Evolutionary conservation across 1,140 invertebrate genomes (phyloP), one percentile per base, ranked within the genome.

Genomic region (Oppia nitens): DNA sequence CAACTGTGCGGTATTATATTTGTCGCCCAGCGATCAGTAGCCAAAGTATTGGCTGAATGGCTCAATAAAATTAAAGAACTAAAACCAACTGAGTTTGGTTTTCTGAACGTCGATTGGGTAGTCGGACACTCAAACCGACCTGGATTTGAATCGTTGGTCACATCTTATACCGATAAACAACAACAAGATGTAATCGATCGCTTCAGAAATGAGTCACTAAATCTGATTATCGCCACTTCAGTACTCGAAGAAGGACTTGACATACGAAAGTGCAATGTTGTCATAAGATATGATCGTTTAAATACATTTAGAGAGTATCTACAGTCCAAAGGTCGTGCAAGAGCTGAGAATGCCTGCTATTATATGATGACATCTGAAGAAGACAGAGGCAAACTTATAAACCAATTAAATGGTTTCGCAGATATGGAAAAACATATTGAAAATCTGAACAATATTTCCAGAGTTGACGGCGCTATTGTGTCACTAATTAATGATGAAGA

Each of bases 151-250:
- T 9, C 6, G 6, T 17, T 40, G 32, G 17, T 40, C 32, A 40
- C 1, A 21, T 26, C 9, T 3, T 23, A n/a, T 50, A 14, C 45
- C 28, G 56, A 57, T 52, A 9, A 20, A n/a, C 50, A 21, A 47
- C 51, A 6, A 60, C 20, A 26, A 32, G 3, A 32, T 3, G 27
- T 21, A 32, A 4, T 2, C n/a, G 3, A 48, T n/a, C 83, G 81
- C 61, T 98, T 98, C 72, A 78, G 93, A 20, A 86, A 66, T 24
- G 82, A 87, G 62, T 87, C 95, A 68, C 86, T 90, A 66, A 99
- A 99, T 74, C 73, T 98, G 12, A 75, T 99, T 25, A 79, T 98
- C 52, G 82, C 90, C 1, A 87, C 85, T 26, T 77, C 77, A 59
- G 78, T 87, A 21, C 68, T 90, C 4, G 87, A 92, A 71, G 85